Conservation (phyloP, 2,113 vertebrate species). For the Lontra canadensis region DNA sequence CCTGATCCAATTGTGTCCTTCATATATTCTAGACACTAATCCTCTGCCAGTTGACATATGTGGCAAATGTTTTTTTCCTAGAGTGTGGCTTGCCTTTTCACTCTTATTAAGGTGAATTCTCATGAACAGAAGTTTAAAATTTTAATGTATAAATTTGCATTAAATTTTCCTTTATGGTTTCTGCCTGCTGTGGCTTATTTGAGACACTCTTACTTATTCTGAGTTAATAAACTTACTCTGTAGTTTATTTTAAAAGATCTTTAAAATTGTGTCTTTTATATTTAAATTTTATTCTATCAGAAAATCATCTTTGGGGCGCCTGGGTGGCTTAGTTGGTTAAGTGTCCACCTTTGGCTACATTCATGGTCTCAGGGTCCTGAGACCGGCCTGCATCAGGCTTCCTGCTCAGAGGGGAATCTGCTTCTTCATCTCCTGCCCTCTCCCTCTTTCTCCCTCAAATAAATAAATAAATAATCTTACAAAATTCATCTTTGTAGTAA, state of each 20-base stretch:
- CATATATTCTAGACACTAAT: neutral
- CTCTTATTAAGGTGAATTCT: neutral
- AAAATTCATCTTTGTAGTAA: neutral
- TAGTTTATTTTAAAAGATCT: neutral
- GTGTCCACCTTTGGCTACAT: neutral
- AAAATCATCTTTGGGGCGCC: neutral
- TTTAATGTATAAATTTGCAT: constrained; percentile 10
- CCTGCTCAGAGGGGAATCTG: neutral
- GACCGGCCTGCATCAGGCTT: neutral
- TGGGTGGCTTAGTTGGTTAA: neutral
- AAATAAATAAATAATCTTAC: neutral
- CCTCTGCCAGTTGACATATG: neutral
- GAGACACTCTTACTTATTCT: neutral
- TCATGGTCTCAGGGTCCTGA: neutral
- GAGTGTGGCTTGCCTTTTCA: neutral
- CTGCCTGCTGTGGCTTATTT: neutral
- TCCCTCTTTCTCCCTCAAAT: neutral
- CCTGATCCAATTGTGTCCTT: neutral
- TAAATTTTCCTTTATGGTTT: constrained; percentile 34
- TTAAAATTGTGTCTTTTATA: neutral
- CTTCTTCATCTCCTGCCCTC: neutral
- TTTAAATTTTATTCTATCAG: neutral
- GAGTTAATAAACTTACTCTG: neutral
- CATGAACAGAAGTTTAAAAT: neutral
- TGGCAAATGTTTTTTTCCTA: constrained; percentile 1